Evolutionary conservation across 2,797 vertebrate genomes (phyloP), one percentile per base, ranked within the genome.

Genomic region (Arctocebus calabarensis): DNA sequence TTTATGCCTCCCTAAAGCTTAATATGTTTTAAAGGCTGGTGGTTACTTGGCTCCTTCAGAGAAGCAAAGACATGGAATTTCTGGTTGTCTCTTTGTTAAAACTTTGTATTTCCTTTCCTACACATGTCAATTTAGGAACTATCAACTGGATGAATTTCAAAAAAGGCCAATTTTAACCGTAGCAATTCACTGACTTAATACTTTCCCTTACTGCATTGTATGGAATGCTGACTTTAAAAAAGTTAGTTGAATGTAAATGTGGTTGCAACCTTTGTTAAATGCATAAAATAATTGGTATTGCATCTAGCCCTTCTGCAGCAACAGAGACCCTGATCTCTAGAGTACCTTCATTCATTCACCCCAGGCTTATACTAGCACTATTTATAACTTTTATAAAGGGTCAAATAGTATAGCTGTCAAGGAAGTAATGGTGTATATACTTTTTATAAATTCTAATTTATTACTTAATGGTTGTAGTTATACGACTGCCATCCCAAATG

Each of bases 361-460:
- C 23, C 3, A 61, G 62, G 34, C 22, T 12, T 91, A 83, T n/a
- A 43, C 32, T n/a, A 23, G 1, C 19, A 86, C 22, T 5, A 86
- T 74, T 79, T 92, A 81, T 59, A 52, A 40, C 61, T 94, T 89
- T 87, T 81, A 48, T 84, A 25, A 90, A 82, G 27, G 43, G 45
- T 85, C 61, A 90, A 75, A 77, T 71, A 43, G 82, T 73, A 78
- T 1, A 89, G 17, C 14, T 94, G 43, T 90, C 57, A 73, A 90
- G 62, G 71, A 96, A 93, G 11, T 84, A 78, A 86, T 55, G 59
- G 7, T 74, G 11, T 78, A 55, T 84, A 88, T 84, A 79, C 19
- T 16, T 85, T 95, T 94, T 88, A 74, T 82, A 88, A 89, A 68
- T 40, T 62, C 3, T 71, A 93, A 96, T 64, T 91, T 91, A 83